Evolutionary conservation across 2,113 vertebrate species (phyloP).

Genomic region (Gallinago jamesoni): DNA sequence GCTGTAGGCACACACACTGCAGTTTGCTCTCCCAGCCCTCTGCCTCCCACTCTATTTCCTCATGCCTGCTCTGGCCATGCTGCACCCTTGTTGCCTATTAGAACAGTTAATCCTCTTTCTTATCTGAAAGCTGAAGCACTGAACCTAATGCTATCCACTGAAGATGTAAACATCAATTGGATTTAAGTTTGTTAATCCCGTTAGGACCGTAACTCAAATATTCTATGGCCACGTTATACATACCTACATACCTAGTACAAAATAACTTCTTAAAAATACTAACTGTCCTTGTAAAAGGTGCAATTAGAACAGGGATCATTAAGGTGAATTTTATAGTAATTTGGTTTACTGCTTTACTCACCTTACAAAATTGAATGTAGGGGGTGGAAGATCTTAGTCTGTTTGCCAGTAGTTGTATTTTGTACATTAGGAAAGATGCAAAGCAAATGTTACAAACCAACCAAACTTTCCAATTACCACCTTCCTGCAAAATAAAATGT

Average conservation of each 20-base stretch:
- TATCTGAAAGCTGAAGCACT: neutral
- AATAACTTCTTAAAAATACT: neutral
- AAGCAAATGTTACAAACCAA: neutral
- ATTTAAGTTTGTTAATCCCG: neutral
- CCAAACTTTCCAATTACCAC: neutral
- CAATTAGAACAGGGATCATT: neutral
- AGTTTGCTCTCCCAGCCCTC: neutral
- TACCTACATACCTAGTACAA: neutral
- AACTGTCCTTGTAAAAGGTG: neutral
- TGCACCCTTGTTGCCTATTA: neutral
- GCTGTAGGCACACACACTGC: rapidly evolving
- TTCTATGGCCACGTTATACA: neutral
- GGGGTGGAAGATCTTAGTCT: constrained; percentile 27
- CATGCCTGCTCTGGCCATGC: neutral
- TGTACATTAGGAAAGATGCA: neutral
- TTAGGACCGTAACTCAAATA: neutral
- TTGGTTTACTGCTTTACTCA: constrained; percentile 23
- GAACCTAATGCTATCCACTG: neutral
- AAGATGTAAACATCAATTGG: neutral
- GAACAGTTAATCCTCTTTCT: neutral
- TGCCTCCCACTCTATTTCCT: neutral
- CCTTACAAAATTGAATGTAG: neutral
- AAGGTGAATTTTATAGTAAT: constrained; percentile 1
- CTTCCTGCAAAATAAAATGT: neutral
- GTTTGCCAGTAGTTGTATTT: neutral